phyloP scores from a whole-genome alignment of 2,797 vertebrate genomes.

The Lagorchestes hirsutus region DNA sequence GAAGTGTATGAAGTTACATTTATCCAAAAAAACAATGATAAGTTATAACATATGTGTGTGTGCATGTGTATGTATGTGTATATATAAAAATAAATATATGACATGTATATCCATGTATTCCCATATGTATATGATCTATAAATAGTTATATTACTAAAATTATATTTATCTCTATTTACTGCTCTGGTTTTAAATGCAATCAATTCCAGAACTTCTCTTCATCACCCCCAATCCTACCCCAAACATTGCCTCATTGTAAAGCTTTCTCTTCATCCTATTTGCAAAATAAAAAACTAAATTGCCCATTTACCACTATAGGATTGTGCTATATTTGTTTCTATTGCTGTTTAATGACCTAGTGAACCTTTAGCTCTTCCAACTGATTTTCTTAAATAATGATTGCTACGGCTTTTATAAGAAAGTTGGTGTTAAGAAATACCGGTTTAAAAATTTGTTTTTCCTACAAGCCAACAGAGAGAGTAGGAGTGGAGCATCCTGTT shows the following conservation, averaged over 20 bases:
- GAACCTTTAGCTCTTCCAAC: background rate
- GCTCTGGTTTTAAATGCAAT: background rate
- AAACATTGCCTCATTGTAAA: background rate
- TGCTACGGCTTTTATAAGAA: background rate
- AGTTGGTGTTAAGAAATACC: background rate
- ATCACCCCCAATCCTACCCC: fast-evolving
- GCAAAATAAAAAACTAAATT: conserved; percentile 14
- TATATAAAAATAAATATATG: background rate
- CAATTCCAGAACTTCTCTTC: background rate
- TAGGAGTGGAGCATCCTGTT: background rate
- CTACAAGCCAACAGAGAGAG: background rate
- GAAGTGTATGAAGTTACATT: background rate
- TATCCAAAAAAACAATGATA: background rate
- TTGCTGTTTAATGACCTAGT: conserved; percentile 12
- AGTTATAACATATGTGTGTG: no score
- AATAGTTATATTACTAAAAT: background rate
- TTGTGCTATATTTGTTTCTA: background rate
- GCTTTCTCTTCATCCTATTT: background rate
- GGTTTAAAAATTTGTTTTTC: background rate
- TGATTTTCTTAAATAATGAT: conserved; percentile 5
- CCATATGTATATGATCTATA: background rate
- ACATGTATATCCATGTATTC: background rate
- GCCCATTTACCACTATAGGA: background rate
- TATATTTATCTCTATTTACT: background rate
- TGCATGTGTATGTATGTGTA: no score